Evolutionary conservation across 2,888 invertebrate species (phyloP).

Genomic region (Tupiocoris notatus): DNA sequence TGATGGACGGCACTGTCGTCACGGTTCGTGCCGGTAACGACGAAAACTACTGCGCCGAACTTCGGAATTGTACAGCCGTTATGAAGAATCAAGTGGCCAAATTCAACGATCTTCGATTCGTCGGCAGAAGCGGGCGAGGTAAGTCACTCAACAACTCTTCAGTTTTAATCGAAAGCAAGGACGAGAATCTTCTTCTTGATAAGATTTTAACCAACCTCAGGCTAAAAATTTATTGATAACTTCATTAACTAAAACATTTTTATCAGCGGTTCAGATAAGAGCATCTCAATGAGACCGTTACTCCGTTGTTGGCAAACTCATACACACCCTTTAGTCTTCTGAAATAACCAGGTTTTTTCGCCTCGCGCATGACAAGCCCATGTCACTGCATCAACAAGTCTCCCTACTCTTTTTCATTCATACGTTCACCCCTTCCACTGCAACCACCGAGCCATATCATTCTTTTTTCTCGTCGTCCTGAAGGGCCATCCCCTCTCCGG

Average conservation of each 20-base stretch:
- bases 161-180: too few relatives aligned
- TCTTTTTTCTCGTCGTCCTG: neutral
- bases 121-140: constrained; percentile 98
- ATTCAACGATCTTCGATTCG: constrained; percentile 97
- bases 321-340: neutral
- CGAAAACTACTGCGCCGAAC: constrained; percentile 94
- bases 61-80: constrained; percentile 90
- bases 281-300: too few relatives aligned
- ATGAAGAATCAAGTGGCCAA: constrained; percentile 99
- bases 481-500: neutral
- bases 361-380: constrained; percentile 34
- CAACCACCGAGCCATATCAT: neutral
- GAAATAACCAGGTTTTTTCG: constrained; percentile 21
- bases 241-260: too few relatives aligned
- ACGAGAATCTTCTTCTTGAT: too few relatives aligned
- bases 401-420: constrained; percentile 12
- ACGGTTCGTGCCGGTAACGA: constrained; percentile 96
- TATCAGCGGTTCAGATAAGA: too few relatives aligned
- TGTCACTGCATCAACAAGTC: constrained; percentile 40
- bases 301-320: too few relatives aligned
- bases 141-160: constrained; percentile 56
- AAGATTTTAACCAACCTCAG: too few relatives aligned
- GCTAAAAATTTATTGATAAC: too few relatives aligned
- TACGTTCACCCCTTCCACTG: too few relatives aligned
- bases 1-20: constrained; percentile 94